Conservation (phyloP, 2,113 vertebrate genomes). For the Serinus canaria region DNA sequence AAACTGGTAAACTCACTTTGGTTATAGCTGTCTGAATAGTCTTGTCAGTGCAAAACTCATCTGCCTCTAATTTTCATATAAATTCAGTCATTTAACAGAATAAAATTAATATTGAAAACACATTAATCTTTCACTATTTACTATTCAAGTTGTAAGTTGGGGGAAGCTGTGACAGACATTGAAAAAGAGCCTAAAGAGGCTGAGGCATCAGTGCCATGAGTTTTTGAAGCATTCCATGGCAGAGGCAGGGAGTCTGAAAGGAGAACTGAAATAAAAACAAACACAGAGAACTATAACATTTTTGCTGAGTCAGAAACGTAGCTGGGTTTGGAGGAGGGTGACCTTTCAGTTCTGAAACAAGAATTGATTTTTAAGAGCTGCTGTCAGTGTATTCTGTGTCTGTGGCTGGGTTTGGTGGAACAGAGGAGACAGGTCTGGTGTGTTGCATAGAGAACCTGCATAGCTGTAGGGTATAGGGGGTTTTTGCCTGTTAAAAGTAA, state of each 20-base stretch:
- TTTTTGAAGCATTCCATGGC: neutral
- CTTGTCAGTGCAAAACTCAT: neutral
- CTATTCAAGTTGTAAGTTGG: neutral
- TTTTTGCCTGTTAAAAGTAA: neutral
- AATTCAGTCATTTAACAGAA: neutral
- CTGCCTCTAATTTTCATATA: neutral
- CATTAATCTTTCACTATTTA: neutral
- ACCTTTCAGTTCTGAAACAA: neutral
- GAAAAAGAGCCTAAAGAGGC: neutral
- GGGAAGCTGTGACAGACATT: neutral
- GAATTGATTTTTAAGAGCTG: neutral
- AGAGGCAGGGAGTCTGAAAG: neutral
- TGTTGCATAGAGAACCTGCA: neutral
- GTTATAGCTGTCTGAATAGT: neutral
- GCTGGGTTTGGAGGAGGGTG: neutral
- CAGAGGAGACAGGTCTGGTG: neutral
- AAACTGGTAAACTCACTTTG: neutral
- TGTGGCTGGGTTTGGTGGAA: neutral
- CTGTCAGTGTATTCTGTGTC: neutral
- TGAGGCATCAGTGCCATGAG: neutral
- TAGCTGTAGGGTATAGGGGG: rapidly evolving
- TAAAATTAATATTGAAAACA: neutral
- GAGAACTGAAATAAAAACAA: neutral
- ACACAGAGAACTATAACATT: neutral
- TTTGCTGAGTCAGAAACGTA: rapidly evolving